Evolutionary conservation across 2,888 invertebrate genomes (phyloP), one percentile per base, ranked within the genome.

Genomic region (Drosophila meridiana): DNA sequence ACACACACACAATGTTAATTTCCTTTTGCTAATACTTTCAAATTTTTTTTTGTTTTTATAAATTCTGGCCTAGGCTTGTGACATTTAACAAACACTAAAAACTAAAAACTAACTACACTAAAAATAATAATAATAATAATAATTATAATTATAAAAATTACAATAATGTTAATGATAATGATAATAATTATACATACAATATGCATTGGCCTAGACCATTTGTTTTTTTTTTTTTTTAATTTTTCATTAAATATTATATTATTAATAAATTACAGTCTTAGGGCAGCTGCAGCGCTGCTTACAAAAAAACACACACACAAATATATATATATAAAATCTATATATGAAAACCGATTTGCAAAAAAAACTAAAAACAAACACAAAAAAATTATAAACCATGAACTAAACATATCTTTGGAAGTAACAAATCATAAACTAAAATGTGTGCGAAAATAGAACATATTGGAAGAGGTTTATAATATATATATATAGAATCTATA

Each of bases 401-500:
- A 76, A 85, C 87, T 89, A 89, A 82, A 87, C 77, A 76, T 86
- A 89, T 89, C 88, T 89, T 89, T 89, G 88, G 88, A 90, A 87
- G 69, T 87, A 82, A 81, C 73, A 85, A 88, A 88, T 76, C 81
- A 88, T 74, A 83, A 88, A 81, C 87, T 78, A 75, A 78, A 68
- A 71, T 61, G 60, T 66, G 62, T 61, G 66, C 28, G 55, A 67
- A 63, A 78, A 60, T 73, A 56, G 30, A 58, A 56, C 13, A 34
- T 52, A 28, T 60, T 64, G 63, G 9, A 48, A 38, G 55, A 34
- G 40, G 14, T 20, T 20, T n/a, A 50, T n/a, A 32, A 30, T 9
- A 50, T 20, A n/a, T 50, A 48, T 30, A 40, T 5, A 34, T 20
- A 26, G 11, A 28, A 28, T 48, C 26, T 28, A 47, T 47, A 47